Evolutionary conservation across 2,797 vertebrate species (phyloP).

Genomic region (Melanotaenia parkinsoni): DNA sequence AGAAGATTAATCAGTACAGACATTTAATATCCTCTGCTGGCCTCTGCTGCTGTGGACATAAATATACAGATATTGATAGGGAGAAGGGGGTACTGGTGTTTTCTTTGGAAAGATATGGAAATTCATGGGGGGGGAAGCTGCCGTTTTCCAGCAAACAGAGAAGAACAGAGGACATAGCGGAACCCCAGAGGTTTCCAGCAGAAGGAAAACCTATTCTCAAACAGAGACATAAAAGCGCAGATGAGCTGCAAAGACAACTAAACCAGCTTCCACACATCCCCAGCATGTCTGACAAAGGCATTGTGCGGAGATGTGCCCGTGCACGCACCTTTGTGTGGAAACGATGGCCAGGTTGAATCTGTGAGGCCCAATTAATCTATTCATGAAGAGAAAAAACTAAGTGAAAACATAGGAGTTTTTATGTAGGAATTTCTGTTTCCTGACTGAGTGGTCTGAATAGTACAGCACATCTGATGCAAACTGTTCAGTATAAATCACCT

Average conservation of each 20-base stretch:
- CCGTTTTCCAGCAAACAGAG: constrained; percentile 57
- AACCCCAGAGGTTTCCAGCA: constrained; percentile 64
- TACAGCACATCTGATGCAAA: constrained; percentile 27
- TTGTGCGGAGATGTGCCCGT: constrained; percentile 44
- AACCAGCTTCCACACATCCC: constrained; percentile 45
- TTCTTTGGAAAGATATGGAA: constrained; percentile 52
- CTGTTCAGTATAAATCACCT: constrained; percentile 38
- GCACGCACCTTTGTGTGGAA: constrained; percentile 36
- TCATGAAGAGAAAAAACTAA: constrained; percentile 25
- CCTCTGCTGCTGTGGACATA: constrained; percentile 51
- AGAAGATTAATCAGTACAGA: constrained; percentile 59
- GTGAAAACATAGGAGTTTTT: constrained; percentile 16
- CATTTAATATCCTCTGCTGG: constrained; percentile 68
- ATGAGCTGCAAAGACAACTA: constrained; percentile 56
- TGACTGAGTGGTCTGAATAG: constrained; percentile 22
- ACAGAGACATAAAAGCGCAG: constrained; percentile 67
- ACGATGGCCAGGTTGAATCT: constrained; percentile 1
- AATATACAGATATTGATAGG: constrained; percentile 63
- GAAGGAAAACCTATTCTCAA: constrained; percentile 77
- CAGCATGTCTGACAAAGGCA: constrained; percentile 46
- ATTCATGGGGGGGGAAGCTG: constrained; percentile 47
- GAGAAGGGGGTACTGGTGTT: constrained; percentile 50
- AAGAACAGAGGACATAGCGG: constrained; percentile 59
- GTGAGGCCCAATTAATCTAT: constrained; percentile 37
- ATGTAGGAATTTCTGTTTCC: constrained; percentile 12